Evolutionary conservation across 2,888 invertebrate species (phyloP), one percentile per base, ranked within the genome.

Genomic region (Lysandra bellargus): DNA sequence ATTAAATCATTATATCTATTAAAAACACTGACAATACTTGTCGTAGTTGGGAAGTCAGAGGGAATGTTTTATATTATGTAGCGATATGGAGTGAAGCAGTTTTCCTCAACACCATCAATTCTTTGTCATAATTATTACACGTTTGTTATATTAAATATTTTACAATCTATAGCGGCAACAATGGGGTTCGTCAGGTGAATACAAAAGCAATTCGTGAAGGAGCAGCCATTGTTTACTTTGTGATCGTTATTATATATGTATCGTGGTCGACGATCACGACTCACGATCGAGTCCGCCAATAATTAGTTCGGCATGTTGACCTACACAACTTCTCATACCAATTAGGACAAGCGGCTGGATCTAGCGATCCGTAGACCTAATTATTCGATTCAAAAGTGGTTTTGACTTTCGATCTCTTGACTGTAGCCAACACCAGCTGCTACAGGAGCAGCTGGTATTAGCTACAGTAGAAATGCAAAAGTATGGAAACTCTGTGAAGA

Each of bases 301-400:
- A 69, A 33, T 69, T 69, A 69, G 69, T 37, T 69, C 69, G 33
- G 69, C 69, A 17, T 69, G 69, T 33, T 69, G 69, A 69, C 69
- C 33, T 17, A 69, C 69, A 37, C 69, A 69, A 37, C 69, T 53
- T 17, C 40, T 81, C 82, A 83, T 78, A 80, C 14, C 14, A 60
- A 61, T 60, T 33, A 60, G 60, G n/a, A 77, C 23, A 60, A 60
- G 60, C 76, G 23, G 30, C 76, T 30, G 23, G 14, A 57, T 57
- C 17, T 49, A 49, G 49, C 9, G 49, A 49, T 9, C 12, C 49
- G 49, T 49, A 49, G 49, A 3, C 49, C 49, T 49, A 49, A 49
- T 49, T 49, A 9, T 9, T 49, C 49, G 49, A 49, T 49, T 49
- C 49, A 49, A 49, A 49, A 49, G 44, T 49, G 44, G 44, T 49